A percentile compares a stretch with the other conserved stretches of the same genome.
Evolutionary conservation across 2,888 invertebrate genomes (phyloP).

Genomic region (Caenorhabditis sp.): DNA sequence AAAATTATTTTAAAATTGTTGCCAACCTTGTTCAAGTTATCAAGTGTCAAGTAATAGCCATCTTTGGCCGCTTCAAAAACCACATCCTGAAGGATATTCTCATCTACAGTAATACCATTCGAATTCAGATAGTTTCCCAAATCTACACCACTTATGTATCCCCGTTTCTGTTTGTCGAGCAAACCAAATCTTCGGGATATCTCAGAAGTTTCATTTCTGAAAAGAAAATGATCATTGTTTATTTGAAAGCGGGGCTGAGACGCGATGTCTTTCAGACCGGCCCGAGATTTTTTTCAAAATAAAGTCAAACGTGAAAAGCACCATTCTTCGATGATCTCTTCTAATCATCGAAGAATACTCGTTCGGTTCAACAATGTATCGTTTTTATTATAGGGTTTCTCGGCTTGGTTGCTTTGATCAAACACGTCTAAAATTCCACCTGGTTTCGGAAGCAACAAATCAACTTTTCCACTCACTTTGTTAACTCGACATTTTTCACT

Average conservation of each 20-base stretch:
- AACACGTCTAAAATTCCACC: too few relatives aligned
- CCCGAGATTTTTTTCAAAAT: too few relatives aligned
- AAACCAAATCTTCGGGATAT: not conserved
- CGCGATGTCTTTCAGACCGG: too few relatives aligned
- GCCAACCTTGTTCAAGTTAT: constrained; percentile 9
- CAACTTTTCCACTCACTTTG: not conserved
- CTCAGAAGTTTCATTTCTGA: not conserved
- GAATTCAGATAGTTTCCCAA: constrained; percentile 8
- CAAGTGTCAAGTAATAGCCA: constrained; percentile 5
- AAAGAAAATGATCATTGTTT: too few relatives aligned
- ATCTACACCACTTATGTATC: constrained; percentile 10
- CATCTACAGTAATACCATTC: not conserved
- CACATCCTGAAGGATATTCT: constrained; percentile 19
- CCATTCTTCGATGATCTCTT: too few relatives aligned
- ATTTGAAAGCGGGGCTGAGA: too few relatives aligned
- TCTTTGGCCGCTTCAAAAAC: constrained; percentile 13
- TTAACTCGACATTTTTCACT: not conserved
- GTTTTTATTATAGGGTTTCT: too few relatives aligned
- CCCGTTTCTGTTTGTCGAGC: constrained; percentile 7
- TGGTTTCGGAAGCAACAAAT: too few relatives aligned
- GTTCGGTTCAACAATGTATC: too few relatives aligned
- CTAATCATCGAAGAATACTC: too few relatives aligned
- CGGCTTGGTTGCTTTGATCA: too few relatives aligned
- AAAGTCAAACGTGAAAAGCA: too few relatives aligned
- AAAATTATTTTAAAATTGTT: not conserved